These are phyloP conservation scores for Schizopygopsis malacanthus DNA, from an alignment of 2,797 vertebrate genomes.

Conservation along the genomic window DNA sequence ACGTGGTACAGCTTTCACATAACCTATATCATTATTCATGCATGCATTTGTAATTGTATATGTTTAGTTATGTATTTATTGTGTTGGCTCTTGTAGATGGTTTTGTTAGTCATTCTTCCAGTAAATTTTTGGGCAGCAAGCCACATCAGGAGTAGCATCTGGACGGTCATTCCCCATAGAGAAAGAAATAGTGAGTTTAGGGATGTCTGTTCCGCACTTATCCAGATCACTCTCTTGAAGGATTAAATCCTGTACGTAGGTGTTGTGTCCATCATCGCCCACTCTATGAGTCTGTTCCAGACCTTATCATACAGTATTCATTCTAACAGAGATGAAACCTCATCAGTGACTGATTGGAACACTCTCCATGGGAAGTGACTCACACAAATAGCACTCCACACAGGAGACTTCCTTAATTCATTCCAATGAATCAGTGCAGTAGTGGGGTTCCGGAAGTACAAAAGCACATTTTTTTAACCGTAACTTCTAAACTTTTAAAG, in stretches of 20 bases:
- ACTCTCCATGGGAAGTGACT: neutral
- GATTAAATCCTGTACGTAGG: neutral
- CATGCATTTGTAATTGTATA: neutral
- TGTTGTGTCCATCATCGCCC: slow-evolving; percentile 16
- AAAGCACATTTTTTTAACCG: neutral
- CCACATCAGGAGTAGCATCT: slow-evolving; percentile 30
- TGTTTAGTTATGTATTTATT: neutral
- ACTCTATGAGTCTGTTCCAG: slow-evolving; percentile 14
- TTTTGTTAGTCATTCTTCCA: slow-evolving; percentile 28
- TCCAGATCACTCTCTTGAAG: neutral
- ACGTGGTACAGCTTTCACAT: neutral
- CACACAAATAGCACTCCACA: neutral
- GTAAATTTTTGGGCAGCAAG: slow-evolving; percentile 12
- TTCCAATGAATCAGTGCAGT: neutral
- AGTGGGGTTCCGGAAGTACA: neutral
- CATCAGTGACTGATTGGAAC: neutral
- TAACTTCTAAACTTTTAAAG: neutral
- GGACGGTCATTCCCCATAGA: neutral
- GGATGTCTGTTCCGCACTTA: slow-evolving; percentile 9
- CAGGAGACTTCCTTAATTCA: neutral
- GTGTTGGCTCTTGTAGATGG: neutral
- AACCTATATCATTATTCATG: neutral
- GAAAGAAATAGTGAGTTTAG: neutral
- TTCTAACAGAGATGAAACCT: neutral
- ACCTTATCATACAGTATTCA: neutral